Conservation (phyloP, 2,888 invertebrate genomes). For the Nomada ferruginata region DNA sequence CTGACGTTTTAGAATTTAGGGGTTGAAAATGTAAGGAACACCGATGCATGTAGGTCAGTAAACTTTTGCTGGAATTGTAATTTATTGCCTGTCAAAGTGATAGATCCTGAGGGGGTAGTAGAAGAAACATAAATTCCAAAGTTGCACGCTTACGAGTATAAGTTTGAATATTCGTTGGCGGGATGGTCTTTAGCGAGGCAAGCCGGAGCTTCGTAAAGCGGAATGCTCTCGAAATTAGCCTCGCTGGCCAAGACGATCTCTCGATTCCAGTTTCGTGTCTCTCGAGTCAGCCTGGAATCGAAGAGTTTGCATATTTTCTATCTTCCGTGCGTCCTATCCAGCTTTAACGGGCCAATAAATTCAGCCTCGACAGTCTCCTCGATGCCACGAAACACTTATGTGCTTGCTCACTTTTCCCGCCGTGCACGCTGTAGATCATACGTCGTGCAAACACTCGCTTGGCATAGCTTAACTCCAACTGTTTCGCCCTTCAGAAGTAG, state of each 20-base stretch:
- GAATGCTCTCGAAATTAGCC: conserved; percentile 1
- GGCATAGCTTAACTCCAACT: not conserved
- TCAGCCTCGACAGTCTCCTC: conserved; percentile 17
- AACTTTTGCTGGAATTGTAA: not conserved
- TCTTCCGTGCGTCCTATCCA: conserved; percentile 17
- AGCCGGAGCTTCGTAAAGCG: not conserved
- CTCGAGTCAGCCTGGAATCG: not conserved
- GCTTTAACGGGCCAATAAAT: conserved; percentile 27
- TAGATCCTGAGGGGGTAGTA: not conserved
- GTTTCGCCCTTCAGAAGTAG: not conserved
- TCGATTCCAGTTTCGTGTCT: conserved; percentile 2
- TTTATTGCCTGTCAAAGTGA: not conserved
- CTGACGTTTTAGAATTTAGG: not conserved
- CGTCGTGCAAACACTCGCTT: conserved; percentile 10
- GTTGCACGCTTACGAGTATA: not conserved
- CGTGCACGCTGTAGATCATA: conserved; percentile 29
- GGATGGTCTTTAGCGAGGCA: not conserved
- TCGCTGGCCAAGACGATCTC: not conserved
- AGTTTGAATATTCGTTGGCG: not conserved
- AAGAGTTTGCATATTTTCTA: conserved; percentile 25
- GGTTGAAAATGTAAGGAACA: too few relatives aligned
- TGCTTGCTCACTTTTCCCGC: conserved; percentile 8
- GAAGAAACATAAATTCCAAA: not conserved
- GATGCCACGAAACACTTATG: conserved; percentile 30
- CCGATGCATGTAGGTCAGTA: not conserved